phyloP scores from a whole-genome alignment of 2,797 vertebrate genomes.

The Phataginus tetradactyla region DNA sequence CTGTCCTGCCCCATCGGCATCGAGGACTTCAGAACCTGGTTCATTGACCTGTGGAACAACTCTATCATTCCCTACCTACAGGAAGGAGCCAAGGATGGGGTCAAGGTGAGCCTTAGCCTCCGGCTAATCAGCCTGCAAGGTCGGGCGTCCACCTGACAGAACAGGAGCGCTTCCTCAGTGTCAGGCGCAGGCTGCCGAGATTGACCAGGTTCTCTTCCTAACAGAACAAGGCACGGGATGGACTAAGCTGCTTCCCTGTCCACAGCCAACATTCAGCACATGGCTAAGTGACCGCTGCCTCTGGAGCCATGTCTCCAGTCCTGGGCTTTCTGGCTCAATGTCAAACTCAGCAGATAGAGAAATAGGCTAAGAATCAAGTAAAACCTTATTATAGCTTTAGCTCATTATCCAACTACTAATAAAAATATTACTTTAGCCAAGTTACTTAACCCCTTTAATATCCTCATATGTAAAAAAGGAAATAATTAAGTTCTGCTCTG shows the following conservation, averaged over 20 bases:
- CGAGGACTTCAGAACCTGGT: constrained; percentile 96
- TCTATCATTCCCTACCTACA: constrained; percentile 98
- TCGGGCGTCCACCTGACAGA: background rate
- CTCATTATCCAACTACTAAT: background rate
- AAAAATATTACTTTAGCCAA: background rate
- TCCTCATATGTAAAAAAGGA: background rate
- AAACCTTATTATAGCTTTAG: background rate
- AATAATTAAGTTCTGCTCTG: background rate
- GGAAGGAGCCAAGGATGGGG: constrained; percentile 96
- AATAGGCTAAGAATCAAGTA: background rate
- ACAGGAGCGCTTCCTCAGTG: background rate
- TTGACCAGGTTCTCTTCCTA: background rate
- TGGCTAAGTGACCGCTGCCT: accelerated
- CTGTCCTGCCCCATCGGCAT: constrained; percentile 96
- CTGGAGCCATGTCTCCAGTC: too few relatives aligned
- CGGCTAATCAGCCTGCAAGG: accelerated
- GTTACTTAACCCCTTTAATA: background rate
- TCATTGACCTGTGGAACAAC: constrained; percentile 98
- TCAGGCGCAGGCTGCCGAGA: background rate
- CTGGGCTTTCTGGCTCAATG: background rate
- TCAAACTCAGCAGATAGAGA: background rate
- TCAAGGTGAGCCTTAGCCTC: constrained; percentile 89
- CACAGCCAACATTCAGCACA: background rate
- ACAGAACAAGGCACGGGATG: accelerated
- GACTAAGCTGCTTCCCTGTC: background rate